Base-by-base conservation (phyloP, 1,140 invertebrate species). In the Leptopilina clavipes region DNA sequence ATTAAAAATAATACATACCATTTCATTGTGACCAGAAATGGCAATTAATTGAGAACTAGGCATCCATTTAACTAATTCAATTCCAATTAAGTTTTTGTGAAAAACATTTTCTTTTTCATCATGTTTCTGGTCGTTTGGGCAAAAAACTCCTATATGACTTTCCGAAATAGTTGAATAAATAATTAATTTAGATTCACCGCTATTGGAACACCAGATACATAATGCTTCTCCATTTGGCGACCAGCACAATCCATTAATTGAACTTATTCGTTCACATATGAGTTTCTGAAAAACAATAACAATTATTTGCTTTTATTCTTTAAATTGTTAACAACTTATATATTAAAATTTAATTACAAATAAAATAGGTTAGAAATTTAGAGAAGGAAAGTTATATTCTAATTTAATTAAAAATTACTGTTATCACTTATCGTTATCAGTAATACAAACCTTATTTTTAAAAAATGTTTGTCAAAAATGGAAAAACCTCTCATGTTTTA, bases 31-130 rank as follows among this genome's bases (percentile, higher is more conserved):
- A 70, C 88, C 89, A 40, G 86, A 83, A 72, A 90, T 72, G 19
- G 87, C 87, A 76, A 90, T 80, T n/a, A 90, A 79, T 80, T 90
- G 88, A 17, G 88, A 88, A 76, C 83, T 89, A 0, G 88, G 84
- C 73, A 85, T 85, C 89, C 89, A 90, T 44, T 83, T 82, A 18
- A 90, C 79, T 40, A 81, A 82, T 75, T 90, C 87, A 44, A 90
- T 90, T 75, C 88, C 89, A 81, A 74, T 83, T 3, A 87, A 78
- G 79, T 87, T 70, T 72, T 75, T 54, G 12, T 74, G 48, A 17
- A 52, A n/a, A 17, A 52, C 56, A 37, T 70, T 45, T 12, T 77
- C 71, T 70, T 40, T 79, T n/a, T 12, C 12, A 31, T 78, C 18
- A 7, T 40, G 10, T 76, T 80, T 81, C 48, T 82, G 80, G 25